Conservation (phyloP, 2,113 vertebrate genomes). For the Pygoscelis adeliae region DNA sequence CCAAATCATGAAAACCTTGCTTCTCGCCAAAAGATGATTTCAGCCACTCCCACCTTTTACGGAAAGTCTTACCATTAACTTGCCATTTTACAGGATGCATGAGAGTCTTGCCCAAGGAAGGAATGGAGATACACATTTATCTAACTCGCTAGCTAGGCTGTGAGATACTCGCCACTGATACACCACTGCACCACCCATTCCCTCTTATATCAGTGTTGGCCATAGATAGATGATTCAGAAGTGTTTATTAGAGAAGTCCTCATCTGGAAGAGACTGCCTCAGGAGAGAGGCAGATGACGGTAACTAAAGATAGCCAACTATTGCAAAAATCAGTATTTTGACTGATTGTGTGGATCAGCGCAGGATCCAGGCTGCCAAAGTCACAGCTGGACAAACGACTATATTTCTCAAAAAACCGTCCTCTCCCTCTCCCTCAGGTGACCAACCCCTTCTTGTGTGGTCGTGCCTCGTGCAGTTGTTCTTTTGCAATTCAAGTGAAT, state of each 20-base stretch:
- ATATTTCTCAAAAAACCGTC: background rate
- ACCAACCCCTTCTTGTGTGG: fast-evolving
- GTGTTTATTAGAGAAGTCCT: background rate
- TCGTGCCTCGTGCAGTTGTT: background rate
- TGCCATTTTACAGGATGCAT: background rate
- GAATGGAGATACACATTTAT: background rate
- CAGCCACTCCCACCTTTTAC: background rate
- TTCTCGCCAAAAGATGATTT: background rate
- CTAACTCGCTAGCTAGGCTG: background rate
- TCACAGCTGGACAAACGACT: background rate
- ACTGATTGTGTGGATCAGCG: fast-evolving
- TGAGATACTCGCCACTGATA: background rate
- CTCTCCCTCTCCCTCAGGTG: background rate
- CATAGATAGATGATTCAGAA: background rate
- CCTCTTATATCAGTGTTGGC: background rate
- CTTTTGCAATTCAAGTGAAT: background rate
- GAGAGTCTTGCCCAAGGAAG: background rate
- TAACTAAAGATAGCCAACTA: background rate
- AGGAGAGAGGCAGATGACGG: background rate
- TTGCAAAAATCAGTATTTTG: background rate
- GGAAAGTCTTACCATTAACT: background rate
- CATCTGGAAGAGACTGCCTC: background rate
- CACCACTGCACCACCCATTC: background rate
- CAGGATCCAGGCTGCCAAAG: background rate
- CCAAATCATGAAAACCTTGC: background rate